Evolutionary conservation across 1,140 invertebrate genomes (phyloP).

Genomic region (Cryptotermes secundus): DNA sequence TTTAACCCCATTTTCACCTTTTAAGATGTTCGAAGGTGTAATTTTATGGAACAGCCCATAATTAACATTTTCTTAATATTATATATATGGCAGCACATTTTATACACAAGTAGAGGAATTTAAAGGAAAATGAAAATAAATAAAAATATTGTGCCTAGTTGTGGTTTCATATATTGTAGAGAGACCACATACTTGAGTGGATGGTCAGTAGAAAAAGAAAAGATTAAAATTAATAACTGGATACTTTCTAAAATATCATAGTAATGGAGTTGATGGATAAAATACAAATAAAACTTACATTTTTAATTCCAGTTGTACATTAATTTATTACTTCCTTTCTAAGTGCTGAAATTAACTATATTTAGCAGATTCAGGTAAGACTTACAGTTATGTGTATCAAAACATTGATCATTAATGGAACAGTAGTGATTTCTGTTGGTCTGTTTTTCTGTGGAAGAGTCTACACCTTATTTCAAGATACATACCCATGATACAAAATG

Average conservation of each 20-base stretch:
- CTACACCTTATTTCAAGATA: too few relatives aligned
- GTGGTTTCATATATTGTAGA: constrained; percentile 28
- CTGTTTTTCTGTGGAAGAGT: too few relatives aligned
- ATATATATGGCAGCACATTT: constrained; percentile 30
- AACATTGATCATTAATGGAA: too few relatives aligned
- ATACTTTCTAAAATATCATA: constrained; percentile 29
- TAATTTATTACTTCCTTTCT: background rate
- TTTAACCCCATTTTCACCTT: background rate
- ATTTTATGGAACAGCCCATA: constrained; percentile 25
- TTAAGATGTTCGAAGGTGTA: constrained; percentile 8
- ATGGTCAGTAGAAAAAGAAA: constrained; percentile 25
- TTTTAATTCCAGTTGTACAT: constrained; percentile 20
- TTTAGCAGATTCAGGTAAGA: background rate
- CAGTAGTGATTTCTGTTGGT: too few relatives aligned
- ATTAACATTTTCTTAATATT: constrained; percentile 27
- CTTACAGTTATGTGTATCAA: too few relatives aligned
- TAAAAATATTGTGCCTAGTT: constrained; percentile 28
- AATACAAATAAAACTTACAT: constrained; percentile 15
- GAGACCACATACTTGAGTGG: constrained; percentile 29
- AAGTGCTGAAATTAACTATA: background rate
- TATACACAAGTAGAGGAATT: constrained; percentile 26
- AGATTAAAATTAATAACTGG: constrained; percentile 27
- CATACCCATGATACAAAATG: too few relatives aligned
- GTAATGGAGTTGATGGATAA: constrained; percentile 23
- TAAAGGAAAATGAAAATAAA: constrained; percentile 15